A percentile compares a stretch with the other conserved stretches of the same genome.
These are phyloP conservation scores for Xestoiulus laeticollis DNA, from an alignment of 2,888 invertebrate species.

Conservation along the genomic window DNA sequence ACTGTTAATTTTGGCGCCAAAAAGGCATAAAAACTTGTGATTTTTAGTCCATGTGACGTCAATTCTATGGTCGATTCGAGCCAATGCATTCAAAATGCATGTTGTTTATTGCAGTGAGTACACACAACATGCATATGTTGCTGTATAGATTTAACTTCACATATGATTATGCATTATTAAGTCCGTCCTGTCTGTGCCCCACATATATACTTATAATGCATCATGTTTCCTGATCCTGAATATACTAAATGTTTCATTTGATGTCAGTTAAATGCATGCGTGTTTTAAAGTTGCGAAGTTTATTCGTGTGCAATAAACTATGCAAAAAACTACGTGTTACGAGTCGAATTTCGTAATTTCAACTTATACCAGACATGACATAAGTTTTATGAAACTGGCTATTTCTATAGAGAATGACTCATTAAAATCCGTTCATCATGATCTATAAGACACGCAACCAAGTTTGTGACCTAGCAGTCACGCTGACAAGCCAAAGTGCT, in stretches of 20 bases:
- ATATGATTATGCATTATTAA: background rate
- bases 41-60: background rate
- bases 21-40: background rate
- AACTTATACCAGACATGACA: background rate
- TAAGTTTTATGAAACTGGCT: background rate
- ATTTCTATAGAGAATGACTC: background rate
- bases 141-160: background rate
- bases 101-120: background rate
- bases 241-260: background rate
- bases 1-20: background rate
- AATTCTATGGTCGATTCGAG: background rate
- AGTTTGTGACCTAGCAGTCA: too few species aligned
- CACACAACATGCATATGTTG: background rate
- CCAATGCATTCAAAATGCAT: background rate
- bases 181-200: background rate
- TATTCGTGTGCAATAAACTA: background rate
- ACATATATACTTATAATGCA: background rate
- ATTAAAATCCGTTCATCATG: background rate
- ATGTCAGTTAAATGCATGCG: background rate
- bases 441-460: background rate
- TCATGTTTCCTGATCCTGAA: slow-evolving; percentile 2
- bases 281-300: background rate
- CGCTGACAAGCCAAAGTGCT: too few species aligned
- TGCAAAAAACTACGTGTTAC: background rate
- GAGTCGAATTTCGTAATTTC: background rate